Evolutionary conservation across 2,797 vertebrate species (phyloP), one percentile per base, ranked within the genome.

Genomic region (Sebastolobus altivelis): DNA sequence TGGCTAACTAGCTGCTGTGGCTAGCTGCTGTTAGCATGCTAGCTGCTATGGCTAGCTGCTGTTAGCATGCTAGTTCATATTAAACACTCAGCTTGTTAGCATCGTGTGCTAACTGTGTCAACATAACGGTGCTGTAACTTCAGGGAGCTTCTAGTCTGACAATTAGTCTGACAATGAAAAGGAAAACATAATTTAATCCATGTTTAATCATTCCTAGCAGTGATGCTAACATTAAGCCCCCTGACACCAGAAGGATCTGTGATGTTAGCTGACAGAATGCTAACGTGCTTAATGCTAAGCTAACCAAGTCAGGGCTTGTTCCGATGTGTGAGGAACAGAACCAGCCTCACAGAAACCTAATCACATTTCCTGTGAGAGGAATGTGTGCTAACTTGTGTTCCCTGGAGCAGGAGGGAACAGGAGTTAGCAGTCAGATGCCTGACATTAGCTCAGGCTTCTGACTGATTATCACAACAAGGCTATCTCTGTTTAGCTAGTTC

Each of bases 171-270:
- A 11, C 9, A 31, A 72, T 40, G 35, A 20, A 38, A 68, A 12
- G 2, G 2, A 6, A 59, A 27, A 54, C 8, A 35, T 27, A n/a
- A 46, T 46, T 40, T 6, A 1, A 27, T 75, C 10, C 13, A 58
- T 85, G 60, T 75, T 38, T 58, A 58, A 73, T 77, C 38, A 75
- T 14, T n/a, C 56, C 70, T 16, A 85, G 49, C 10, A 52, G 49
- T 52, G n/a, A 8, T 79, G 91, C 87, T 85, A 86, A 79, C 82
- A 61, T 83, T 82, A 43, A 88, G 89, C 89, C 33, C 49, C 37
- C 35, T 22, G 63, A 72, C 78, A 80, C 65, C n/a, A 43, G 38
- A 0, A 5, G 61, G 16, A 37, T 29, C 55, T 75, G 66, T 35
- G 8, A 65, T 59, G 63, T 49, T 83, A 85, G 86, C 78, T 18